These are phyloP conservation scores for Hyla sarda DNA, from an alignment of 2,113 vertebrate genomes.

Conservation along the genomic window DNA sequence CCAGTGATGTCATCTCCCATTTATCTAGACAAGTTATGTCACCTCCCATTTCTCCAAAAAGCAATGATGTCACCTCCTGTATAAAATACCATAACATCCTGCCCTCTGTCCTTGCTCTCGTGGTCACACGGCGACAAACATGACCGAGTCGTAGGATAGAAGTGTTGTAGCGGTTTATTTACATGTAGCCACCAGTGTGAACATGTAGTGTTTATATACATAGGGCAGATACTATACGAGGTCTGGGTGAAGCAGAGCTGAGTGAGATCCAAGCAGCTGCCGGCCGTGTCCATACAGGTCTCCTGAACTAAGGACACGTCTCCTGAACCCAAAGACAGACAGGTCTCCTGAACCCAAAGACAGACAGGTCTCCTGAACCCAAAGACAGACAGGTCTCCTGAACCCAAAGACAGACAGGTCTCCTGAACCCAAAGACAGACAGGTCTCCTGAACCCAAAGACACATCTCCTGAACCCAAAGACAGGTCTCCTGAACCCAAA, in stretches of 20 bases:
- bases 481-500: neutral
- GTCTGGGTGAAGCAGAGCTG: neutral
- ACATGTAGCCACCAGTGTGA: neutral
- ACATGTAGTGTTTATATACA: neutral
- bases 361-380: too few species aligned
- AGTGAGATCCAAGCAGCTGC: neutral
- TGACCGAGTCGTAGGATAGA: neutral
- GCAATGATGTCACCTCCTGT: neutral
- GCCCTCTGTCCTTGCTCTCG: neutral
- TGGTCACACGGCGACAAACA: neutral
- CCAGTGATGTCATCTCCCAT: too few species aligned
- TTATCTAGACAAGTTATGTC: too few species aligned
- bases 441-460: neutral
- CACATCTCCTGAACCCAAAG: too few species aligned
- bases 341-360: neutral
- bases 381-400: neutral
- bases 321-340: too few species aligned
- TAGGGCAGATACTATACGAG: neutral
- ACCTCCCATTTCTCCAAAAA: too few species aligned
- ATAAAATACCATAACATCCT: neutral
- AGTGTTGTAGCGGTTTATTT: neutral
- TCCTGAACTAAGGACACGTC: too few species aligned
- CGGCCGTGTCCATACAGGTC: neutral
- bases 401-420: too few species aligned
- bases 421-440: too few species aligned